phyloP scores from a whole-genome alignment of 2,888 invertebrate species.

The Drosophila prostipennis region DNA sequence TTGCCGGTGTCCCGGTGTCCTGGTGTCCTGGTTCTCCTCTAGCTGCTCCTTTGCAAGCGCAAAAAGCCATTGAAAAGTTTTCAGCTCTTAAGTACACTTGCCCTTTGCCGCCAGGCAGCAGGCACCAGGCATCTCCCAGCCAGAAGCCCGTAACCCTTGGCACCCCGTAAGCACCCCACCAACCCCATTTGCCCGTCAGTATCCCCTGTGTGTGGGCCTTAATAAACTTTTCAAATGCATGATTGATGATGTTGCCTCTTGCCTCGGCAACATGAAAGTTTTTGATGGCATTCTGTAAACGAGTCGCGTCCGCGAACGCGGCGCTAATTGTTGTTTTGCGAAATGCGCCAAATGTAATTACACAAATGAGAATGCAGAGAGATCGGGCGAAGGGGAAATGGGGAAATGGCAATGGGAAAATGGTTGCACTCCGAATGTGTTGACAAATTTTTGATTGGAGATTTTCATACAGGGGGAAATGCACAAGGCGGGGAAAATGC shows the following conservation, averaged over 20 bases:
- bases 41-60: slow-evolving; percentile 41
- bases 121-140: not conserved
- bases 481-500: slow-evolving; percentile 5
- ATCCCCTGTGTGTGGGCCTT: slow-evolving; percentile 37
- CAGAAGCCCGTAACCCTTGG: not conserved
- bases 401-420: slow-evolving; percentile 11
- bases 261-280: slow-evolving; percentile 53
- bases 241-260: slow-evolving; percentile 69
- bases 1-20: not conserved
- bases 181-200: not conserved
- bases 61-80: slow-evolving; percentile 73
- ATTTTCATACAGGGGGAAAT: not conserved
- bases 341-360: slow-evolving; percentile 73
- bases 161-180: not conserved
- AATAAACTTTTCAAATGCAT: slow-evolving; percentile 75
- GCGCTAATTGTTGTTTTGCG: slow-evolving; percentile 70
- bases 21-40: not conserved
- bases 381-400: not conserved
- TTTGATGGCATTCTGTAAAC: slow-evolving; percentile 59
- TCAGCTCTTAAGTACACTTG: slow-evolving; percentile 66
- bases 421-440: slow-evolving; percentile 17
- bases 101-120: slow-evolving; percentile 22
- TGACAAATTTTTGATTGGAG: slow-evolving; percentile 39
- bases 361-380: slow-evolving; percentile 66
- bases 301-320: slow-evolving; percentile 62